Base-by-base conservation (phyloP, 2,888 invertebrate species). In the Hyles lineata region DNA sequence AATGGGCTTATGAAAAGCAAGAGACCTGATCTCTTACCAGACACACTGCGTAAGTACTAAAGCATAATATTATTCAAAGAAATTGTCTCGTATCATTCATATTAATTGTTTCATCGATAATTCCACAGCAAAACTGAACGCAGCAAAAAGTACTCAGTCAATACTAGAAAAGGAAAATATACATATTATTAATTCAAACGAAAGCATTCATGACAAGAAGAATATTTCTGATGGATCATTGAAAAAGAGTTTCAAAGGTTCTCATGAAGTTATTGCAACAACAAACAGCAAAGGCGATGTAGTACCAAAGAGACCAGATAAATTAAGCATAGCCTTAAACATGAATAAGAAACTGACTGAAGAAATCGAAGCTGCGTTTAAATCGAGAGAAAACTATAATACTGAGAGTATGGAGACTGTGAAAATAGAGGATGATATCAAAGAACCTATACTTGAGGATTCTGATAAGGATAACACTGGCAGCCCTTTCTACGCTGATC, bases 401-500 rank as follows among this genome's bases (percentile, higher is more conserved):
- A 87, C 88, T 76, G 94, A 94, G 77, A 95, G 94, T 81, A 95
- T 95, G 91, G 95, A 95, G 80, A 94, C 94, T 6, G 89, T 95
- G 4, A 95, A 93, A 85, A 77, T 93, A 72, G 94, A 94, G 81
- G 94, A 94, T 77, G 91, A 92, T 77, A 79, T 84, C 8, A 89
- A 89, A 75, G 88, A 88, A 74, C 81, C 84, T 32, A 84, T 87
- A 72, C 87, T 85, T 62, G 90, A 90, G 61, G 90, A 91, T 71
- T 89, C 90, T 71, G 95, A 94, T 76, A 92, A 94, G 76, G 95
- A 95, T 75, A 97, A 97, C 79, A 97, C 97, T 85, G 97, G 97
- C 19, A 98, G 98, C 87, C 98, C 98, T 1, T 98, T 98, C 85
- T 98, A 98, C 86, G 98, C 98, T 2, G 98, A 98, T 89, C 98